Percentiles rank a stretch among this genome's conserved stretches.
Evolutionary conservation across 2,888 invertebrate species (phyloP).

Genomic region (Clitarchus hookeri): DNA sequence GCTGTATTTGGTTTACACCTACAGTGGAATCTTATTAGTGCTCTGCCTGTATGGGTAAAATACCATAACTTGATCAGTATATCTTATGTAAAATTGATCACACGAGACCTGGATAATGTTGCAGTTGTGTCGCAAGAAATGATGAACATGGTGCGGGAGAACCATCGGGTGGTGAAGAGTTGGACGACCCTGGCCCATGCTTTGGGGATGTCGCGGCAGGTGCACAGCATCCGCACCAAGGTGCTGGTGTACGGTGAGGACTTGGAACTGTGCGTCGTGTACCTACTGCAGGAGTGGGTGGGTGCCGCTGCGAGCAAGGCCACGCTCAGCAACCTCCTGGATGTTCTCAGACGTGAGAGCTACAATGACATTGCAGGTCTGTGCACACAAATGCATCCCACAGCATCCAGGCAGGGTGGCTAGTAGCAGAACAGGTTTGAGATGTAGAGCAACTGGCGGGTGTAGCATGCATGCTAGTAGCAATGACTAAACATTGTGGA

Average conservation of each 20-base stretch:
- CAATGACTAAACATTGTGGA: no score
- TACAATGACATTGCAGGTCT: slow-evolving; percentile 39
- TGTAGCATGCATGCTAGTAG: no score
- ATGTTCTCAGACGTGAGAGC: slow-evolving; percentile 30
- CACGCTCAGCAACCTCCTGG: slow-evolving; percentile 31
- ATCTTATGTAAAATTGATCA: no score
- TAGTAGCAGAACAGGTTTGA: no score
- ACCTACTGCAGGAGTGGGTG: slow-evolving; percentile 37
- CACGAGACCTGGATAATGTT: not conserved
- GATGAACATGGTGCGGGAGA: slow-evolving; percentile 35
- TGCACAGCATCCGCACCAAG: slow-evolving; percentile 29
- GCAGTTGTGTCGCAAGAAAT: slow-evolving; percentile 34
- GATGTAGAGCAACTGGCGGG: no score
- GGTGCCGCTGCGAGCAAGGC: slow-evolving; percentile 30
- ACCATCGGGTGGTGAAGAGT: slow-evolving; percentile 30
- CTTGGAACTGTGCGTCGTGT: slow-evolving; percentile 32
- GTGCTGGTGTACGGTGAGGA: slow-evolving; percentile 33
- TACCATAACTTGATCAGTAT: no score
- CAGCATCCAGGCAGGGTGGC: no score
- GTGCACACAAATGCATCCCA: not conserved
- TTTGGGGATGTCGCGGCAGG: slow-evolving; percentile 29
- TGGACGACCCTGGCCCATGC: slow-evolving; percentile 36
- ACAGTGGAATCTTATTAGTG: no score
- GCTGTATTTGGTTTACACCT: no score
- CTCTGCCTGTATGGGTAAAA: no score